Percentiles rank a stretch among this genome's conserved stretches.
phyloP scores from a whole-genome alignment of 2,113 vertebrate species.

The Callocephalon fimbriatum region DNA sequence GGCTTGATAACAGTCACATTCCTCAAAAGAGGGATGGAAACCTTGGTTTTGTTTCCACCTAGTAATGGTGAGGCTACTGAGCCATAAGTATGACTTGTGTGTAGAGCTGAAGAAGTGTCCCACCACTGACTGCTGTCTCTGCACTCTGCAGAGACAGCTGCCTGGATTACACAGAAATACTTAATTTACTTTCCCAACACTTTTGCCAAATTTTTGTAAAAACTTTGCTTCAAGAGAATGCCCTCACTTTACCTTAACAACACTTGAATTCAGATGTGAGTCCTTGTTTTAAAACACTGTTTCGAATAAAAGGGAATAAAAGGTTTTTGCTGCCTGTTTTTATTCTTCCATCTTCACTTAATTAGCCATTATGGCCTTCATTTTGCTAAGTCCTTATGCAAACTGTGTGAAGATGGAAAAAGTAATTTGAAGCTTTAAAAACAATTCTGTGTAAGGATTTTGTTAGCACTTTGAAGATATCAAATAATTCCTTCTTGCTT shows the following conservation, averaged over 20 bases:
- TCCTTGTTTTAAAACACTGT: neutral
- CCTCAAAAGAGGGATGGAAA: neutral
- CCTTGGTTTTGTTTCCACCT: neutral
- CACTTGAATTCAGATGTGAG: neutral
- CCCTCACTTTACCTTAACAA: neutral
- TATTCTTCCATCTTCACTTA: neutral
- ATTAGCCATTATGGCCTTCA: neutral
- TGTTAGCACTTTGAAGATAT: neutral
- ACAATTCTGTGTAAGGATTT: neutral
- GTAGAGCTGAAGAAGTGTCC: neutral
- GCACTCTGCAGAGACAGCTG: neutral
- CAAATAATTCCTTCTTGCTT: neutral
- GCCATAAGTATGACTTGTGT: neutral
- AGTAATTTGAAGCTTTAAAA: neutral
- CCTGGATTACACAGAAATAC: neutral
- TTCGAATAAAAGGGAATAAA: neutral
- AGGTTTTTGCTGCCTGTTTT: neutral
- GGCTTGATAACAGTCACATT: neutral
- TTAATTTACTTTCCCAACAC: neutral
- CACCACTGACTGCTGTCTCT: fast-evolving
- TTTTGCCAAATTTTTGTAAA: neutral
- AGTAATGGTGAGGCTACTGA: neutral
- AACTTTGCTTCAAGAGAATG: neutral
- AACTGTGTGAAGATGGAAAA: neutral
- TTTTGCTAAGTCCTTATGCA: neutral